Evolutionary conservation across 1,140 invertebrate species (phyloP).

Genomic region (Charaxes varanes): DNA sequence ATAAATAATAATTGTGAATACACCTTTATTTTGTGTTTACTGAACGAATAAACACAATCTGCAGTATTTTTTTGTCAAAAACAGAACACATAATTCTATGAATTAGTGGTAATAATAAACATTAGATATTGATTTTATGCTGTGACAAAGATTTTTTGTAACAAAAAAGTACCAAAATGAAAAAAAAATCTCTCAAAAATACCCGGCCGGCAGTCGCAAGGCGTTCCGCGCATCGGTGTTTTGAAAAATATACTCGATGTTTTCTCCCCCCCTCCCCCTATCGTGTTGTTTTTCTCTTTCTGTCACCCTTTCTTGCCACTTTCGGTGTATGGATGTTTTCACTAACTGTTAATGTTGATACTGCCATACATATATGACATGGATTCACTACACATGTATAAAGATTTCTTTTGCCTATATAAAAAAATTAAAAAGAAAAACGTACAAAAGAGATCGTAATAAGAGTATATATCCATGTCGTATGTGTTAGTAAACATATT

Average conservation of each 20-base stretch:
- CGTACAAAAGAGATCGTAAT: too few relatives aligned
- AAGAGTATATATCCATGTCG: too few relatives aligned
- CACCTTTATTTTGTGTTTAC: too few relatives aligned
- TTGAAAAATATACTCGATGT: conserved; percentile 58
- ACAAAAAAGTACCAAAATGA: conserved; percentile 2
- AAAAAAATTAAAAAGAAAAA: neutral
- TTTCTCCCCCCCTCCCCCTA: conserved; percentile 52
- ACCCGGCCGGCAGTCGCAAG: conserved; percentile 54
- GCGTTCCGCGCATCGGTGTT: conserved; percentile 62
- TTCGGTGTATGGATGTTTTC: conserved; percentile 68
- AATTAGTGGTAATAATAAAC: too few relatives aligned
- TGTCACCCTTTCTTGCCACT: conserved; percentile 69
- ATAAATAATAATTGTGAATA: too few relatives aligned
- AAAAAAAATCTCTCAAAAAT: conserved; percentile 49
- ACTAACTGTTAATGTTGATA: conserved; percentile 74
- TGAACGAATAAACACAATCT: too few relatives aligned
- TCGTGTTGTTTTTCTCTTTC: conserved; percentile 67
- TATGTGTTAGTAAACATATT: conserved; percentile 5
- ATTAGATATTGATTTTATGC: too few relatives aligned
- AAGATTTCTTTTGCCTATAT: neutral
- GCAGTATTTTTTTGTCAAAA: too few relatives aligned
- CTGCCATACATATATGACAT: conserved; percentile 1
- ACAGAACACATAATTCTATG: too few relatives aligned
- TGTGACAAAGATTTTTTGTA: neutral
- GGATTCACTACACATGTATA: neutral